Evolutionary conservation across 1,140 invertebrate genomes (phyloP).

Genomic region (Psilanteris sp.): DNA sequence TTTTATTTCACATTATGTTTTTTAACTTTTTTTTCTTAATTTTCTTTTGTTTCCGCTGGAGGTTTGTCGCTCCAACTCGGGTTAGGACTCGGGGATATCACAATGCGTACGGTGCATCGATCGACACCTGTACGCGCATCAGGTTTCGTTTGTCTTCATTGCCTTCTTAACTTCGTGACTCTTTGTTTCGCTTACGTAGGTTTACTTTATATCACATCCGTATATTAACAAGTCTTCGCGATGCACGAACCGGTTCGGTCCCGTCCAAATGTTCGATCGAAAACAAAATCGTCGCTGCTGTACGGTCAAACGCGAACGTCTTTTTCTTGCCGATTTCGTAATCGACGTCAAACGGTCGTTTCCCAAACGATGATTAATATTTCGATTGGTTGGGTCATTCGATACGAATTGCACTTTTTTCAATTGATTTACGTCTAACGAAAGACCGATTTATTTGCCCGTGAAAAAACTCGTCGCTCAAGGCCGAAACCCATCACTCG

Average conservation of each 20-base stretch:
- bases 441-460: too few species aligned
- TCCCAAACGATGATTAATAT: too few species aligned
- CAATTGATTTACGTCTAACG: too few species aligned
- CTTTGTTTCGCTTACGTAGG: slow-evolving; percentile 33
- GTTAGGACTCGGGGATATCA: slow-evolving; percentile 67
- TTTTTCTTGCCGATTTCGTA: too few species aligned
- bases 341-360: too few species aligned
- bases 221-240: slow-evolving; percentile 51
- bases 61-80: slow-evolving; percentile 5
- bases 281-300: slow-evolving; percentile 38
- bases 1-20: too few species aligned
- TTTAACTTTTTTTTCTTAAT: slow-evolving; percentile 9
- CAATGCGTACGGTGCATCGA: slow-evolving; percentile 67
- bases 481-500: too few species aligned
- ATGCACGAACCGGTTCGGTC: slow-evolving; percentile 27
- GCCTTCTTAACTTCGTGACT: background rate
- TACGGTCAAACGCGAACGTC: slow-evolving; percentile 40
- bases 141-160: slow-evolving; percentile 57
- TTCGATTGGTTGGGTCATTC: too few species aligned
- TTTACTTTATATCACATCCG: slow-evolving; percentile 73
- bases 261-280: slow-evolving; percentile 35
- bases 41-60: slow-evolving; percentile 24
- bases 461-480: too few species aligned
- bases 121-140: slow-evolving; percentile 50
- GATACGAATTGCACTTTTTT: too few species aligned